These are phyloP conservation scores for Epirrhoe alternata DNA, from an alignment of 2,888 invertebrate genomes.

Conservation along the genomic window DNA sequence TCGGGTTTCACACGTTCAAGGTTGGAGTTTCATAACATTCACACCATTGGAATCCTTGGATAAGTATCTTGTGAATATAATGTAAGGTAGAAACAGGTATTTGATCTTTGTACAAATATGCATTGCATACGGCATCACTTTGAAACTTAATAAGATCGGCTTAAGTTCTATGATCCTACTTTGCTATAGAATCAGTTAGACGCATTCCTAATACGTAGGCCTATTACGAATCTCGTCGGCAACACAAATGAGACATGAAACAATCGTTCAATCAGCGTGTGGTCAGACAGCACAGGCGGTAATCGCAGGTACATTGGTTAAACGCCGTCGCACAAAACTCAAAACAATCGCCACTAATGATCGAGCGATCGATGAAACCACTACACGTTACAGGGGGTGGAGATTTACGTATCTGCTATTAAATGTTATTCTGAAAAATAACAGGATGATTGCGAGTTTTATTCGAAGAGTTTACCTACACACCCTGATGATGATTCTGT, in stretches of 20 bases:
- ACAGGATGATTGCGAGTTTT: no score
- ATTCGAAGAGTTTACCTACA: no score
- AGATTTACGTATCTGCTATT: slow-evolving; percentile 9
- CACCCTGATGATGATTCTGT: no score
- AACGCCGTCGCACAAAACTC: slow-evolving; percentile 55
- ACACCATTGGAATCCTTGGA: slow-evolving; percentile 63
- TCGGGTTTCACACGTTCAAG: slow-evolving; percentile 72
- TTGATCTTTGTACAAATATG: slow-evolving; percentile 43
- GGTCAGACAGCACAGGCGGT: slow-evolving; percentile 58
- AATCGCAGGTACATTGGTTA: slow-evolving; percentile 52
- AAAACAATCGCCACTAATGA: slow-evolving; percentile 79
- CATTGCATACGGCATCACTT: slow-evolving; percentile 34
- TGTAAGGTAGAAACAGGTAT: slow-evolving; percentile 34
- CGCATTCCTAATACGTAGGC: not conserved
- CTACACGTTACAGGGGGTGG: slow-evolving; percentile 33
- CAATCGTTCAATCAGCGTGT: slow-evolving; percentile 79
- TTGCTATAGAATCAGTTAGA: not conserved
- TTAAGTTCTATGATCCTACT: not conserved
- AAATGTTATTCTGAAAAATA: not conserved
- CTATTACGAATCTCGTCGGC: not conserved
- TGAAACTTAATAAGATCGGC: slow-evolving; percentile 6
- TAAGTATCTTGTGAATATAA: slow-evolving; percentile 37
- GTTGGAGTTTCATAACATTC: slow-evolving; percentile 70
- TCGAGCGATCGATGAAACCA: slow-evolving; percentile 34
- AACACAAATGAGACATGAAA: slow-evolving; percentile 49